These are phyloP conservation scores for Platalea minor DNA, from an alignment of 2,797 vertebrate species.

Conservation along the genomic window DNA sequence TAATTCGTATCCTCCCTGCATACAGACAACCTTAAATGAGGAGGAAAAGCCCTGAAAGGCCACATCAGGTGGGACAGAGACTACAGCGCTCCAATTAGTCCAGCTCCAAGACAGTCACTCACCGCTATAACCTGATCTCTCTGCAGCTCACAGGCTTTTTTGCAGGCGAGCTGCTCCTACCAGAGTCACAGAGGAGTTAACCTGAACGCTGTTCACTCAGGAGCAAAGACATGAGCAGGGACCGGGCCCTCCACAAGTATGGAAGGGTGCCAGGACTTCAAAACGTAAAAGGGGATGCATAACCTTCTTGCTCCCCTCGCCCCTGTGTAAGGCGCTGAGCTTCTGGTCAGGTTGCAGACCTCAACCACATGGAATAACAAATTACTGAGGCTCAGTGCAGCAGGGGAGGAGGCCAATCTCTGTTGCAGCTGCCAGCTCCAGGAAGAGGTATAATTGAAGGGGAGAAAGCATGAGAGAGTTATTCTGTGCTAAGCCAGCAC, in stretches of 20 bases:
- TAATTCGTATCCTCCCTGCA: background rate
- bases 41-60: background rate
- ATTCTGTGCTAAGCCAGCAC: background rate
- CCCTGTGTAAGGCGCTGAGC: background rate
- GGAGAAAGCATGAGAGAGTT: conserved; percentile 2
- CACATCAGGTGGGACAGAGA: background rate
- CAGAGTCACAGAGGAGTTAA: background rate
- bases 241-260: background rate
- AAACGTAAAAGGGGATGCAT: background rate
- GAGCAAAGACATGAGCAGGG: background rate
- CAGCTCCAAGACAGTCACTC: background rate
- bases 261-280: background rate
- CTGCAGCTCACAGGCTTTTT: background rate
- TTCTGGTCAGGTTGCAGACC: conserved; percentile 36
- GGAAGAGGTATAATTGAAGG: conserved; percentile 19
- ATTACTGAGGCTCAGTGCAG: conserved; percentile 9
- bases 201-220: background rate
- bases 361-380: conserved; percentile 49
- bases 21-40: background rate
- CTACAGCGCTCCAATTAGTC: background rate
- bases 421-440: conserved; percentile 50
- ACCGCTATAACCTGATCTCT: background rate
- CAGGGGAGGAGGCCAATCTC: conserved; percentile 38
- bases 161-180: background rate
- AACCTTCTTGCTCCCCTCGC: background rate